Base-by-base conservation (phyloP, 2,797 vertebrate genomes). In the Dermochelys coriacea region DNA sequence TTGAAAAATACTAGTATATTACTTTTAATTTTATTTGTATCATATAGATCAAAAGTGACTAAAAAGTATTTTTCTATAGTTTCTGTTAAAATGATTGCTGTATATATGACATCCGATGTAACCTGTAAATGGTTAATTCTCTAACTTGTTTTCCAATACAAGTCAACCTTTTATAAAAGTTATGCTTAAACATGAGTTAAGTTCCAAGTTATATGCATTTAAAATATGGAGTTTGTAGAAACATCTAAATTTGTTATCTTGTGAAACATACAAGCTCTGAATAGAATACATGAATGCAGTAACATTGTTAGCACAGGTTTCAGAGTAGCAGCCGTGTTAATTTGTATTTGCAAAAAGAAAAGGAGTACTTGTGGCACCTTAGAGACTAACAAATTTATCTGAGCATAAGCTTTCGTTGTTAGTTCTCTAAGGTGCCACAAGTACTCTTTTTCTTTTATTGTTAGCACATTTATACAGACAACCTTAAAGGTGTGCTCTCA, bases 391-490 rank as follows among this genome's bases (percentile, higher is more conserved):
- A n/a, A n/a, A n/a, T n/a, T n/a, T n/a, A n/a, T n/a, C n/a, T n/a
- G n/a, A n/a, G n/a, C n/a, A n/a, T n/a, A n/a, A n/a, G n/a, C n/a
- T n/a, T n/a, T n/a, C n/a, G n/a, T n/a, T n/a, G n/a, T n/a, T n/a
- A n/a, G n/a, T n/a, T n/a, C n/a, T n/a, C n/a, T n/a, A n/a, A n/a
- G n/a, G n/a, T n/a, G n/a, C n/a, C n/a, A n/a, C n/a, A n/a, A n/a
- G n/a, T n/a, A n/a, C n/a, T n/a, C n/a, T n/a, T n/a, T n/a, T n/a
- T n/a, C n/a, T n/a, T n/a, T n/a, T n/a, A 9, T 2, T 77, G 94
- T 87, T 85, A 93, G 47, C 21, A 82, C 87, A 75, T 91, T 97
- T 45, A 84, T 45, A 87, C 3, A 79, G 89, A 87, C 86, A 90
- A 74, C 15, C 34, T 93, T 91, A 59, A 1, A 91, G 91, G 9